Conservation (phyloP, 2,113 vertebrate genomes). For the Oncorhynchus masou region DNA sequence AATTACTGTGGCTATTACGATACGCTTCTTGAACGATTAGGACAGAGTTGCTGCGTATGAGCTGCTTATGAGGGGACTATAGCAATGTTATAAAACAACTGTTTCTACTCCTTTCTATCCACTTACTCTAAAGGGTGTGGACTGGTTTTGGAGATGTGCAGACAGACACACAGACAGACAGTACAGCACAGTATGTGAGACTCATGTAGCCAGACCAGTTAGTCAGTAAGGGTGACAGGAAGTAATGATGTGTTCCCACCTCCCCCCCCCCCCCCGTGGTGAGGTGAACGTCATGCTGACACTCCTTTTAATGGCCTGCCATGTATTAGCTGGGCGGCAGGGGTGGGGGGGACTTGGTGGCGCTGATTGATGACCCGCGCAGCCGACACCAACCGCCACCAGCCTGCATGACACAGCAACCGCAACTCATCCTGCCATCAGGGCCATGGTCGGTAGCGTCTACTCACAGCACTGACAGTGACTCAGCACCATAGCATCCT, state of each 20-base stretch:
- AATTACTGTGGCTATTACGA: no score
- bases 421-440: slow-evolving; percentile 46
- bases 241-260: slow-evolving; percentile 11
- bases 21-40: no score
- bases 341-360: neutral
- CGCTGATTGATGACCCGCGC: slow-evolving; percentile 60
- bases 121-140: no score
- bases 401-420: slow-evolving; percentile 53
- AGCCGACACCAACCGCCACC: slow-evolving; percentile 41
- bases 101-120: no score
- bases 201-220: no score
- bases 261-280: slow-evolving; percentile 3
- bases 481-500: slow-evolving; percentile 47
- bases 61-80: no score
- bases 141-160: neutral
- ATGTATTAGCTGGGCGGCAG: slow-evolving; percentile 35
- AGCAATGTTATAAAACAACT: no score
- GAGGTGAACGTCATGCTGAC: slow-evolving; percentile 55
- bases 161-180: neutral
- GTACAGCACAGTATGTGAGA: neutral
- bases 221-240: neutral
- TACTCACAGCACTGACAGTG: slow-evolving; percentile 32
- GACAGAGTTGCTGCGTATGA: no score
- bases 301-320: slow-evolving; percentile 67
- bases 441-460: slow-evolving; percentile 19